Evolutionary conservation across 2,888 invertebrate genomes (phyloP).

Genomic region (Colletes collaris): DNA sequence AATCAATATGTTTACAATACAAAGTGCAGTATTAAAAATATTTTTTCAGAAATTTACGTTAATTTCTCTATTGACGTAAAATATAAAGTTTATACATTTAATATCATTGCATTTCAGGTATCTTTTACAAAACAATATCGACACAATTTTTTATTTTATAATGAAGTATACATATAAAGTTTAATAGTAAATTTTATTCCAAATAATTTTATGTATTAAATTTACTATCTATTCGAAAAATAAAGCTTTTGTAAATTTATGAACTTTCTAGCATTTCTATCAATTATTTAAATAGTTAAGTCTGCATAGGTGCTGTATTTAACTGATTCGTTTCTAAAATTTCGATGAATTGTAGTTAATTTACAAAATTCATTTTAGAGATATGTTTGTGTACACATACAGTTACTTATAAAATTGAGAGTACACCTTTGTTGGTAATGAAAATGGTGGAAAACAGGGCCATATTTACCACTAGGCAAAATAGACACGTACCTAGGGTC

Average conservation of each 20-base stretch:
- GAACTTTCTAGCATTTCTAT: slow-evolving; percentile 13
- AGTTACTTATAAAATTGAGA: too few species aligned
- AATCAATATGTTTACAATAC: slow-evolving; percentile 13
- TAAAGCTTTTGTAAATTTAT: slow-evolving; percentile 26
- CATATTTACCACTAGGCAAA: too few species aligned
- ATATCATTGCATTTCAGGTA: slow-evolving; percentile 1
- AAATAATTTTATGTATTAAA: slow-evolving; percentile 28
- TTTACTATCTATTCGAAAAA: slow-evolving; percentile 3
- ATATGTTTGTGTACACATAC: not conserved
- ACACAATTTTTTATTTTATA: slow-evolving; percentile 8
- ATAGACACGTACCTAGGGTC: too few species aligned
- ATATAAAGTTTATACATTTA: slow-evolving; percentile 5
- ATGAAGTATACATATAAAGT: slow-evolving; percentile 8
- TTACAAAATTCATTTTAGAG: not conserved
- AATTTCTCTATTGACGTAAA: slow-evolving; percentile 13
- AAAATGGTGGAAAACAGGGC: too few species aligned
- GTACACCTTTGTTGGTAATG: too few species aligned
- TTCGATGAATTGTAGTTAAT: not conserved
- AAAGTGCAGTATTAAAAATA: slow-evolving; percentile 25
- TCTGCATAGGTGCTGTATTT: not conserved
- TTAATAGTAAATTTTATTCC: slow-evolving; percentile 17
- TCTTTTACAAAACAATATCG: not conserved
- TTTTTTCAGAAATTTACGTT: slow-evolving; percentile 18
- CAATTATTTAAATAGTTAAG: not conserved
- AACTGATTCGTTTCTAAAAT: not conserved